Conservation (phyloP, 2,797 vertebrate genomes). For the Sarcoramphus papa region DNA sequence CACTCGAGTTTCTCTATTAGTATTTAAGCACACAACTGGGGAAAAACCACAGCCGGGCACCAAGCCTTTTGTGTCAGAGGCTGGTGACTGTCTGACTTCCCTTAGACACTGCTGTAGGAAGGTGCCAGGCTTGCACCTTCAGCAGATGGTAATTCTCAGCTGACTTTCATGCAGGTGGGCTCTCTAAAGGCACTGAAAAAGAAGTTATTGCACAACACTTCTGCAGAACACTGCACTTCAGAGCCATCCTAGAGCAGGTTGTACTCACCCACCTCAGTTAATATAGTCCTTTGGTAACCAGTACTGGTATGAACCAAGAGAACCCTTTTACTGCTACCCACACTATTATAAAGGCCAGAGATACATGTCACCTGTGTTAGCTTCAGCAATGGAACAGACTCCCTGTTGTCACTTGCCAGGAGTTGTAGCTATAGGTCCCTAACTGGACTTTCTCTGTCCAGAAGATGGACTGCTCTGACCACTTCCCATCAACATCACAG, state of each 20-base stretch:
- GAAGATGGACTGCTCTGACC: background rate
- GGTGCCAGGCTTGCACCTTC: background rate
- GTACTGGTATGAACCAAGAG: background rate
- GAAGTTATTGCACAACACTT: background rate
- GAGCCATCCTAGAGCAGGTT: background rate
- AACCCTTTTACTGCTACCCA: background rate
- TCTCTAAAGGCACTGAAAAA: background rate
- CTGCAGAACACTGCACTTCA: background rate
- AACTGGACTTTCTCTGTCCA: background rate
- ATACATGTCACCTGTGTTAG: fast-evolving
- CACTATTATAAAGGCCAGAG: background rate
- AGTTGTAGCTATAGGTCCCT: background rate
- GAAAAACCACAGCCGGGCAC: background rate
- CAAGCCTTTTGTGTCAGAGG: background rate
- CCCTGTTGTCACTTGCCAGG: background rate
- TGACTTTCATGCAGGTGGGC: background rate
- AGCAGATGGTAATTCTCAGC: background rate
- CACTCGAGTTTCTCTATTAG: background rate
- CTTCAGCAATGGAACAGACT: background rate
- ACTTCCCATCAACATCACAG: background rate
- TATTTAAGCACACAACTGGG: background rate
- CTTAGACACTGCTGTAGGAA: background rate
- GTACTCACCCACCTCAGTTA: background rate
- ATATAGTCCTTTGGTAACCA: background rate
- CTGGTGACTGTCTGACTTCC: too few species aligned